Evolutionary conservation across 2,797 vertebrate genomes (phyloP).

Genomic region (Paratrypauchen microcephalus): DNA sequence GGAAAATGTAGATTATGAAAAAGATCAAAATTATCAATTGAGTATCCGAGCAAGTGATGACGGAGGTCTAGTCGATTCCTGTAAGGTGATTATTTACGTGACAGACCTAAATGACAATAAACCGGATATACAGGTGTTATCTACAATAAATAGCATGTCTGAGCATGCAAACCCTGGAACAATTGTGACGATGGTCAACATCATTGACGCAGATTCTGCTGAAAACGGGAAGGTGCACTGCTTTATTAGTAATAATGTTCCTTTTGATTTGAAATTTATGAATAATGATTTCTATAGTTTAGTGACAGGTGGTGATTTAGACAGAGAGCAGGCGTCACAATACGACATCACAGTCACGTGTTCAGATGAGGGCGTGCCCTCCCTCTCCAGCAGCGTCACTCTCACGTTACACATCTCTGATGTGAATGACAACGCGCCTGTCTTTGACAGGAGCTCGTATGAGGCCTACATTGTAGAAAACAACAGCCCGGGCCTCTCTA

Average conservation of each 20-base stretch:
- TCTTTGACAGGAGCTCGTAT: constrained; percentile 45
- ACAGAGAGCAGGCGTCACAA: constrained; percentile 56
- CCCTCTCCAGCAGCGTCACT: too few species aligned
- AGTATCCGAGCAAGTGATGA: constrained; percentile 68
- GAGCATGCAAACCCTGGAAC: constrained; percentile 66
- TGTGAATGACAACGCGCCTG: too few species aligned
- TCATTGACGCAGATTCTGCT: constrained; percentile 72
- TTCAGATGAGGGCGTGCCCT: too few species aligned
- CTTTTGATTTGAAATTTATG: constrained; percentile 61
- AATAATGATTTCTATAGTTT: constrained; percentile 64
- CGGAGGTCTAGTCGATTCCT: constrained; percentile 69
- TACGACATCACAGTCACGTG: constrained; percentile 44
- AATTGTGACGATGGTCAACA: constrained; percentile 72
- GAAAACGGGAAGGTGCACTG: constrained; percentile 74
- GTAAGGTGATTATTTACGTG: constrained; percentile 74
- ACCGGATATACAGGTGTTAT: constrained; percentile 66
- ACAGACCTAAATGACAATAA: constrained; percentile 75
- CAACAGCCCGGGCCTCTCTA: constrained; percentile 29
- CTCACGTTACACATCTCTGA: too few species aligned
- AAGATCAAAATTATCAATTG: constrained; percentile 54
- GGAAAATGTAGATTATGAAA: constrained; percentile 63
- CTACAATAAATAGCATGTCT: constrained; percentile 48
- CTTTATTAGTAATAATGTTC: constrained; percentile 42
- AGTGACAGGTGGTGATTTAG: constrained; percentile 50
- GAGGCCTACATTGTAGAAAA: constrained; percentile 65